phyloP scores from a whole-genome alignment of 2,113 vertebrate species.

The Alethe castanea region DNA sequence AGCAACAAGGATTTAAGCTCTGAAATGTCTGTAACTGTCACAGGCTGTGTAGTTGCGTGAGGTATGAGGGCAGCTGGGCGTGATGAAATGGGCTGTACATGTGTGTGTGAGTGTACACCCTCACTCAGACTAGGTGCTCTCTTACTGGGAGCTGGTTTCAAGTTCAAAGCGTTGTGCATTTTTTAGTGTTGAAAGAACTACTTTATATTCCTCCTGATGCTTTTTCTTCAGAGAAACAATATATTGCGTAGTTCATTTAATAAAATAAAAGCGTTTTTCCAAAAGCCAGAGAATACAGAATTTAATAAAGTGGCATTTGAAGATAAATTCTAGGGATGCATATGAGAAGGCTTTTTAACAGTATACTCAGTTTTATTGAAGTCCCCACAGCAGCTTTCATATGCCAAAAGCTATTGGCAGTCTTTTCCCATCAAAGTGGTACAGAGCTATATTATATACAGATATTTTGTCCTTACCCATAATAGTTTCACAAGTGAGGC shows the following conservation, averaged over 20 bases:
- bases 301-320: constrained; percentile 6
- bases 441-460: background rate
- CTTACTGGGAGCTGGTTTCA: background rate
- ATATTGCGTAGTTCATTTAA: constrained; percentile 52
- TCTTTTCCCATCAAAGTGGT: background rate
- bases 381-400: background rate
- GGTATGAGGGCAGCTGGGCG: background rate
- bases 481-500: background rate
- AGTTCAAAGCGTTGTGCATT: background rate
- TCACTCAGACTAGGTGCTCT: background rate
- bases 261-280: constrained; percentile 49
- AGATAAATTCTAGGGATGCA: constrained; percentile 11
- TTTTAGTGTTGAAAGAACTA: constrained; percentile 4
- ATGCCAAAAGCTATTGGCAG: constrained; percentile 6
- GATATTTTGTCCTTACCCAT: background rate
- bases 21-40: background rate
- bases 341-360: constrained; percentile 16
- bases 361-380: constrained; percentile 34
- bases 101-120: no score
- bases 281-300: constrained; percentile 13
- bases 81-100: background rate
- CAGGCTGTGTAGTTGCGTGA: background rate
- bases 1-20: background rate
- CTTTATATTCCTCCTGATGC: background rate
- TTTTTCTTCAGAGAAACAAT: constrained; percentile 52